These are phyloP conservation scores for Vanacampus margaritifer DNA, from an alignment of 2,113 vertebrate species.

Conservation along the genomic window DNA sequence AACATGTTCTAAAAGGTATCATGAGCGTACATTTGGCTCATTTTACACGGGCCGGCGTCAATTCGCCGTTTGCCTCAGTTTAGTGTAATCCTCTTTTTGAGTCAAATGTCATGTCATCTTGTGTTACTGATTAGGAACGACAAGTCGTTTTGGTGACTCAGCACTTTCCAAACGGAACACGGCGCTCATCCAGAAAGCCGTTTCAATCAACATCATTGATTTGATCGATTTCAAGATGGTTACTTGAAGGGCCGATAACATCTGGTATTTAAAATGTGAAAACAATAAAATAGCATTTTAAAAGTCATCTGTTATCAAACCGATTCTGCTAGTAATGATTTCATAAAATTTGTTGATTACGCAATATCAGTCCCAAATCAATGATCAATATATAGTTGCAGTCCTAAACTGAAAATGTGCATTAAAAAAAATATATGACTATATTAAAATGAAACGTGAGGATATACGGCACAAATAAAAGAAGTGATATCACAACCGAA, in stretches of 20 bases:
- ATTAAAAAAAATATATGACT: too few relatives aligned
- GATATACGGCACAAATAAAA: too few relatives aligned
- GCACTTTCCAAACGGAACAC: conserved; percentile 12
- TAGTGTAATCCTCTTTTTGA: conserved; percentile 28
- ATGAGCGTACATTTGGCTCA: conserved; percentile 59
- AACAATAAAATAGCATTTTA: neutral
- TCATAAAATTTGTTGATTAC: neutral
- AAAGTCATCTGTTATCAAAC: too few relatives aligned
- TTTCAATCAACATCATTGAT: neutral
- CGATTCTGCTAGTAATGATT: neutral
- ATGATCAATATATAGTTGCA: too few relatives aligned
- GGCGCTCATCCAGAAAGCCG: neutral
- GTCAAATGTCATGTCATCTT: conserved; percentile 7
- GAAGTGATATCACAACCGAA: too few relatives aligned
- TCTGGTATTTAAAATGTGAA: neutral
- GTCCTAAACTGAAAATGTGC: too few relatives aligned
- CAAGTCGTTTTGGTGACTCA: conserved; percentile 21
- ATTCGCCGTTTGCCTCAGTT: conserved; percentile 34
- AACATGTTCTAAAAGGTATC: conserved; percentile 64
- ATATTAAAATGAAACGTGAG: too few relatives aligned
- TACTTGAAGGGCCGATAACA: neutral
- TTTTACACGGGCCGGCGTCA: conserved; percentile 58
- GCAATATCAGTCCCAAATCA: neutral
- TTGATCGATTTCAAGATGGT: neutral
- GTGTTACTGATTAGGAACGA: conserved; percentile 26